Evolutionary conservation across 1,140 invertebrate species (phyloP), one percentile per base, ranked within the genome.

Genomic region (Calephelis nemesis): DNA sequence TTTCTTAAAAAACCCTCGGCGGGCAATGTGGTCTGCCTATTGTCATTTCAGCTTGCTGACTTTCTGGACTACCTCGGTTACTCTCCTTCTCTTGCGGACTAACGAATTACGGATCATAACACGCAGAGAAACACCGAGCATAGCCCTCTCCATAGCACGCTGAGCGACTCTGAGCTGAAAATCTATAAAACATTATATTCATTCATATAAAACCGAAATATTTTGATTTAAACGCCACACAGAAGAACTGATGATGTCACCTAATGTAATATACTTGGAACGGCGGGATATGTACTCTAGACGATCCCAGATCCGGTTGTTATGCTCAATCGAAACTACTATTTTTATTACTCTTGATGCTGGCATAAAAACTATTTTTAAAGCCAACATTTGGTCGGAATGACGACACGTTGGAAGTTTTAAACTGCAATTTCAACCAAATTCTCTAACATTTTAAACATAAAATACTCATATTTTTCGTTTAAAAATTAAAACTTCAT

Each of bases 221-320:
- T 0, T 12, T 49, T 12, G n/a, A 49, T 12, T n/a, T n/a, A 49
- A 49, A n/a, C 10, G 48, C 5, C n/a, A n/a, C 10, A 12, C 10
- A 12, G 10, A 80, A 83, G 67, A 79, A 84, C 78, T 76, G 84
- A 86, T 87, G 85, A 87, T 84, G 84, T 88, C 83, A 90, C 75
- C 65, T 81, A 83, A 85, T 84, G 83, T 85, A 30, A 30, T 30
- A 87, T 89, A 80, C 77, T 81, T 83, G 76, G 30, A 63, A 81
- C 65, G 69, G 73, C 71, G 70, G 72, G 70, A 76, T 77, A 70
- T 73, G 69, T 71, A 64, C 74, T 70, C 77, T 81, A 77, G 79
- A 78, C 78, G 77, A 75, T 78, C 81, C 82, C 85, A 85, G 85
- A 90, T 88, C 85, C 87, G 85, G 87, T 84, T 85, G 80, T 82